Base-by-base conservation (phyloP, 2,113 vertebrate genomes). In the Cichladusa arquata region DNA sequence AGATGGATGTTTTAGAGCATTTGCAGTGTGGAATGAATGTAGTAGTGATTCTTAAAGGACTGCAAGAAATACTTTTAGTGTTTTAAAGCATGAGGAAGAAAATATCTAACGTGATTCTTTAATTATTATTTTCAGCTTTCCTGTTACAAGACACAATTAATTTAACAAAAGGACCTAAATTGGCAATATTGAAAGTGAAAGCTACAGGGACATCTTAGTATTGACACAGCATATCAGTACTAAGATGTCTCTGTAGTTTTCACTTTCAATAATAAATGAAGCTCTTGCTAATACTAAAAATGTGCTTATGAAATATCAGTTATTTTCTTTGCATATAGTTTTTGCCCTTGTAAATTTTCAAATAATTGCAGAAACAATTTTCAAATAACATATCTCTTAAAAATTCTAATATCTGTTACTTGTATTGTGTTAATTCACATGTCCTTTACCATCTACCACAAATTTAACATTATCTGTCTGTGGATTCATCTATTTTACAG, bases 1-100 rank as follows among this genome's bases (percentile, higher is more conserved):
- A 66, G 92, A 89, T 66, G 60, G 36, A 86, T 84, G 26, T 93
- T 95, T 90, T 64, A 62, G 62, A 95, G 62, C 26, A 67, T 56
- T 91, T 94, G 71, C 82, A 33, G 87, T 77, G 67, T 69, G 57
- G 71, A 86, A 40, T 36, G 25, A 87, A 80, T 74, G 2, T 48
- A 54, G 62, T n/a, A 78, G 44, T 42, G 48, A 85, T 57, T 60
- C 70, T 94, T 80, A 74, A 73, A 77, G 23, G 44, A 56, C 5
- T 76, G 24, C 9, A 61, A 45, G 48, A 92, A 66, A 72, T 40
- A 62, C n/a, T 31, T 48, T 15, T 13, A 33, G 64, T 40, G 29
- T 81, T 90, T 70, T 57, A 84, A 87, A 89, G 19, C 6, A 2
- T 17, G 24, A 90, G 42, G 81, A 90, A 70, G 23, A 84, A 93